A percentile compares a stretch with the other conserved stretches of the same genome.
Evolutionary conservation across 2,888 invertebrate species (phyloP).

Genomic region (Sussaba pulchella): DNA sequence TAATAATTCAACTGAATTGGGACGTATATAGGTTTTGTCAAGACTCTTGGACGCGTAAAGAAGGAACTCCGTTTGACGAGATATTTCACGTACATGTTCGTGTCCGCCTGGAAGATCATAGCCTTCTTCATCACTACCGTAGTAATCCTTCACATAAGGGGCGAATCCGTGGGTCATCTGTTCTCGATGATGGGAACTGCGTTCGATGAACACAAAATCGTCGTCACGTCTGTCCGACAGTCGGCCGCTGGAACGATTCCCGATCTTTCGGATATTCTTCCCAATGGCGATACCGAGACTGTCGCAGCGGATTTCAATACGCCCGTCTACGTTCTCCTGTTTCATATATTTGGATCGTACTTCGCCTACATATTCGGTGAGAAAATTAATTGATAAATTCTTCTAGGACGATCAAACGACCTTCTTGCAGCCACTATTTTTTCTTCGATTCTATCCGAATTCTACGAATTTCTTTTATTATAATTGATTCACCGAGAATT

Average conservation of each 20-base stretch:
- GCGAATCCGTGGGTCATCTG: conserved; percentile 91
- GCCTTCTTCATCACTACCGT: conserved; percentile 92
- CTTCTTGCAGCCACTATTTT: no score
- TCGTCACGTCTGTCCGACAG: conserved; percentile 89
- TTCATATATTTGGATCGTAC: conserved; percentile 94
- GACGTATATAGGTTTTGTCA: conserved; percentile 87
- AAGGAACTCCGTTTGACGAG: conserved; percentile 92
- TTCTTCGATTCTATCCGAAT: no score
- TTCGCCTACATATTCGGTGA: conserved; percentile 94
- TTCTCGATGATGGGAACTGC: conserved; percentile 91
- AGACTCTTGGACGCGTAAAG: conserved; percentile 91
- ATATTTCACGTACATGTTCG: conserved; percentile 95
- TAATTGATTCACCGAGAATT: no score
- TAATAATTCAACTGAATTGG: not conserved
- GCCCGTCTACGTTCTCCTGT: conserved; percentile 90
- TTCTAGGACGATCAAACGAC: not conserved
- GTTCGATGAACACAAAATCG: conserved; percentile 92
- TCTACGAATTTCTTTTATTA: no score
- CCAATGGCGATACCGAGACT: conserved; percentile 91
- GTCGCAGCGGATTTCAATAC: conserved; percentile 90
- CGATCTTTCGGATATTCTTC: conserved; percentile 91
- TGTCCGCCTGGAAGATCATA: conserved; percentile 96
- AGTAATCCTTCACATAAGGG: conserved; percentile 90
- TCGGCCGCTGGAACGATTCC: conserved; percentile 85
- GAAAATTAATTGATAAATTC: conserved; percentile 41